These are phyloP conservation scores for Atopsyche davidsoni DNA, from an alignment of 1,140 invertebrate species.

Conservation along the genomic window DNA sequence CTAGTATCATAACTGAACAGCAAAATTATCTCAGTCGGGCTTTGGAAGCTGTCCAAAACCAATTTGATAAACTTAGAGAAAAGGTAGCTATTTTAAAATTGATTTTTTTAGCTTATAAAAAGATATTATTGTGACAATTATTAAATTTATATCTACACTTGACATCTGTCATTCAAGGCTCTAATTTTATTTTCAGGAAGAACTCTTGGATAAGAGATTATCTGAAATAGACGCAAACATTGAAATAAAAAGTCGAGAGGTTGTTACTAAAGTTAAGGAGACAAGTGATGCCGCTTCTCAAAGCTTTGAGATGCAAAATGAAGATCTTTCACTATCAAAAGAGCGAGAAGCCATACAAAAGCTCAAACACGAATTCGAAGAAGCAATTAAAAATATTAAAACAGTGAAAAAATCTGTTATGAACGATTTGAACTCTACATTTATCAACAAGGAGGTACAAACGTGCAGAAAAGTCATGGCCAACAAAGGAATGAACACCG, in stretches of 20 bases:
- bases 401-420: background rate
- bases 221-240: constrained; percentile 8
- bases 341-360: constrained; percentile 11
- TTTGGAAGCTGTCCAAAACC: constrained; percentile 4
- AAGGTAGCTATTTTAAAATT: constrained; percentile 8
- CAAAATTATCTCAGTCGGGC: constrained; percentile 6
- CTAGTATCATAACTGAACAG: constrained; percentile 1
- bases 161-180: background rate
- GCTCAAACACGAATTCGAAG: constrained; percentile 10
- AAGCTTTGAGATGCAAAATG: background rate
- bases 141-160: background rate
- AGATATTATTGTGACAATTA: background rate
- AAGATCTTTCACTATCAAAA: background rate
- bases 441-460: constrained; percentile 14
- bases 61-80: constrained; percentile 12
- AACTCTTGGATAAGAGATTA: constrained; percentile 10
- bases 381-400: background rate
- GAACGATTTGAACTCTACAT: too few species aligned
- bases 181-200: constrained; percentile 14
- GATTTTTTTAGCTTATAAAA: background rate
- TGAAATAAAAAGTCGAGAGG: background rate
- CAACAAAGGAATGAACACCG: too few species aligned
- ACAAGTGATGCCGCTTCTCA: constrained; percentile 10
- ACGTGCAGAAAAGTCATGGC: too few species aligned
- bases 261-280: background rate